Conservation (phyloP, 2,113 vertebrate species). For the Hippocampus zosterae region DNA sequence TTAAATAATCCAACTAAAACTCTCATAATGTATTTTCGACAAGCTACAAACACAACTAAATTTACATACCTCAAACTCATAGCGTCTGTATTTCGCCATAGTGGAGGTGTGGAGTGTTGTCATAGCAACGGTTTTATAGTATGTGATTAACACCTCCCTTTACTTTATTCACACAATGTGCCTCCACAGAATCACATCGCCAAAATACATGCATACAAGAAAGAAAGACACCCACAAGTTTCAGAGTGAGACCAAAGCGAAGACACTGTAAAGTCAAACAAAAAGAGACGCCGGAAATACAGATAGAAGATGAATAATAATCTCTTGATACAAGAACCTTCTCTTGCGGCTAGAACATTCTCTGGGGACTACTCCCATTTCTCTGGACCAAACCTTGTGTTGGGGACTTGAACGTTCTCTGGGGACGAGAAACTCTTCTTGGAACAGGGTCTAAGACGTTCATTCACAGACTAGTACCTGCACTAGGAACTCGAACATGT, state of each 20-base stretch:
- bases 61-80: no score
- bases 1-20: no score
- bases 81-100: slow-evolving; percentile 17
- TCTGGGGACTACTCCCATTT: no score
- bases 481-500: no score
- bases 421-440: no score
- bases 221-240: background rate
- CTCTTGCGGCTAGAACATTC: no score
- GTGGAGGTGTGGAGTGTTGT: slow-evolving; percentile 48
- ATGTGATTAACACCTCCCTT: slow-evolving; percentile 29
- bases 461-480: no score
- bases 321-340: background rate
- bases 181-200: slow-evolving; percentile 5
- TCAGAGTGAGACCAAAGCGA: background rate
- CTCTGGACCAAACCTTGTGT: no score
- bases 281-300: background rate
- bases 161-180: slow-evolving; percentile 27
- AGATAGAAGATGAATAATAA: background rate
- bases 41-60: no score
- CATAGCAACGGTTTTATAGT: slow-evolving; percentile 29
- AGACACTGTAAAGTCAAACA: background rate
- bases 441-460: no score
- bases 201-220: slow-evolving; percentile 23
- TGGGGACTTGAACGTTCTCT: no score
- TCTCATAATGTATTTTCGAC: background rate